These are phyloP conservation scores for Blomia tropicalis DNA, from an alignment of 2,888 invertebrate genomes.

Conservation along the genomic window DNA sequence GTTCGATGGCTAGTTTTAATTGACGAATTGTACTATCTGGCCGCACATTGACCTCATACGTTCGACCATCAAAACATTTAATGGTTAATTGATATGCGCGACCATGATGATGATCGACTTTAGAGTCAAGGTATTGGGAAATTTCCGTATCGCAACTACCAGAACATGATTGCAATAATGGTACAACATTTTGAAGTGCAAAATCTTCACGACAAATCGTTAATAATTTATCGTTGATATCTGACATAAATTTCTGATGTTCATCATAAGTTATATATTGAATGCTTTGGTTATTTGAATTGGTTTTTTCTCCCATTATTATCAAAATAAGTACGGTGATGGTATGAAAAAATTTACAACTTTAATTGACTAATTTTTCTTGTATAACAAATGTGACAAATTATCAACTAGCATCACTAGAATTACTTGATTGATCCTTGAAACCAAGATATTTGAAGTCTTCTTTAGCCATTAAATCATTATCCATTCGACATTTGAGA, in stretches of 20 bases:
- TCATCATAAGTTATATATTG: background rate
- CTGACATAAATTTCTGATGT: background rate
- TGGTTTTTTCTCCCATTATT: background rate
- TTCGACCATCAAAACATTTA: background rate
- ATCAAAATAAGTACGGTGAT: background rate
- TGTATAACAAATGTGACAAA: background rate
- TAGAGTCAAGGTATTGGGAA: background rate
- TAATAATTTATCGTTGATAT: background rate
- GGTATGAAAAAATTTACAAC: too few relatives aligned
- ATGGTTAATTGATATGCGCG: background rate
- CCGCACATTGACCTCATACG: background rate
- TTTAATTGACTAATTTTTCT: background rate
- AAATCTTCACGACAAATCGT: background rate
- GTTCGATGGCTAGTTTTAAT: background rate
- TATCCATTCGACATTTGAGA: slow-evolving; percentile 81
- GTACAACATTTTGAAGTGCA: background rate
- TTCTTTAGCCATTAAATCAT: slow-evolving; percentile 81
- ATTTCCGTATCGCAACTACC: background rate
- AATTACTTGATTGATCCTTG: background rate
- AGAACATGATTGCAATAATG: background rate
- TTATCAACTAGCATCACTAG: background rate
- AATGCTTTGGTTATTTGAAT: background rate
- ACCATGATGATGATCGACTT: background rate
- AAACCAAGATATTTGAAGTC: slow-evolving; percentile 75
- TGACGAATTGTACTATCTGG: background rate